These are phyloP conservation scores for Cebus imitator DNA, from an alignment of 2,113 vertebrate species.

Conservation along the genomic window DNA sequence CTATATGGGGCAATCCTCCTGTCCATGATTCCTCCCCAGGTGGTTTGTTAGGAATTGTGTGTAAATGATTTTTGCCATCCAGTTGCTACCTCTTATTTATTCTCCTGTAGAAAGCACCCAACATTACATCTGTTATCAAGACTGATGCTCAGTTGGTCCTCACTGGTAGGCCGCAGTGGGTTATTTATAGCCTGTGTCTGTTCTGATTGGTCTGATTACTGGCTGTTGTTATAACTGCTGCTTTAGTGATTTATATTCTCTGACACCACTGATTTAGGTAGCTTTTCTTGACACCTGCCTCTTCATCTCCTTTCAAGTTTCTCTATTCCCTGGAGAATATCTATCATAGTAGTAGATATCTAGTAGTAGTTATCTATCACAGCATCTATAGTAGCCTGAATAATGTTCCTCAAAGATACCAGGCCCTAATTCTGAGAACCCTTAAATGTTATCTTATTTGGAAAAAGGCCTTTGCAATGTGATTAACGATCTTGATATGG, in stretches of 20 bases:
- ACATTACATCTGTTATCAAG: neutral
- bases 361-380: neutral
- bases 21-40: neutral
- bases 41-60: neutral
- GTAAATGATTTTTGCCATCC: neutral
- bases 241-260: neutral
- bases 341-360: no score
- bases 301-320: neutral
- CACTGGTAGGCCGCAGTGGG: neutral
- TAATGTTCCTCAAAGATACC: neutral
- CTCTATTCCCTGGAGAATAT: neutral
- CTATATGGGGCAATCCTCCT: neutral
- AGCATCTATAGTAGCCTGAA: neutral
- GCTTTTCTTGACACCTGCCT: neutral
- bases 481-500: neutral
- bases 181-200: neutral
- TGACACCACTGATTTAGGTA: neutral
- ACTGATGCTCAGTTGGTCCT: neutral
- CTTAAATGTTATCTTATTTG: neutral
- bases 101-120: neutral
- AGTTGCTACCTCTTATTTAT: neutral
- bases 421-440: neutral
- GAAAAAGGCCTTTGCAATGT: neutral
- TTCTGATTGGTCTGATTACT: neutral
- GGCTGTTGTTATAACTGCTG: neutral